Percentiles rank a stretch among this genome's conserved stretches.
Conservation (phyloP, 2,113 vertebrate species). For the Apaloderma vittatum region DNA sequence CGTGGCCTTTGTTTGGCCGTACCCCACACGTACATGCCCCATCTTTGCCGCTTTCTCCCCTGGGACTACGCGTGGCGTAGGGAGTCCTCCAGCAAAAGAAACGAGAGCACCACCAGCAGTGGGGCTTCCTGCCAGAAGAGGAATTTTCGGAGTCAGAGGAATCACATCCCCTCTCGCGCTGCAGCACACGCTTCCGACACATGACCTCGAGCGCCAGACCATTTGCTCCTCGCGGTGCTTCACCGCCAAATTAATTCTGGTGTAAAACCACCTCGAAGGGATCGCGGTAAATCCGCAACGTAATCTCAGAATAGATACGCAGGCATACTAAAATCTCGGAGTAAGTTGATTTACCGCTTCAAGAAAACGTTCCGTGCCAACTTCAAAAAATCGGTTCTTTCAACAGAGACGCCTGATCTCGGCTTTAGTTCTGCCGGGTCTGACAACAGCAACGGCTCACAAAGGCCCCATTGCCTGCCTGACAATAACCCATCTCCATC, state of each 20-base stretch:
- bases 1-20: not conserved
- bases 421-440: not conserved
- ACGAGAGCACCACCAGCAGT: not conserved
- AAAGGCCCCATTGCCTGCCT: not conserved
- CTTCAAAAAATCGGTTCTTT: not conserved
- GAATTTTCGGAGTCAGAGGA: not conserved
- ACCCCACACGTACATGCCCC: not conserved
- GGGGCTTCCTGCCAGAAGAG: not conserved
- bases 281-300: not conserved
- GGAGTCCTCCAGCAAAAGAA: not conserved
- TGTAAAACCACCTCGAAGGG: not conserved
- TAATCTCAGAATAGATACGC: not conserved
- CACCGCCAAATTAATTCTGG: not conserved
- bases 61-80: rapidly evolving
- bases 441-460: not conserved
- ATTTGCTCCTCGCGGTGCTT: not conserved
- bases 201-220: not conserved
- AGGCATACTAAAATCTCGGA: not conserved
- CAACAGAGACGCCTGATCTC: not conserved
- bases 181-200: not conserved
- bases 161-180: not conserved
- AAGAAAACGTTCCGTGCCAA: not conserved
- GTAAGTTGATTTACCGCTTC: not conserved
- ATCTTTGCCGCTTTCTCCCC: not conserved
- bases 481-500: not conserved